Base-by-base conservation (phyloP, 23 tunicate species). In the Aplidium turbinatum region DNA sequence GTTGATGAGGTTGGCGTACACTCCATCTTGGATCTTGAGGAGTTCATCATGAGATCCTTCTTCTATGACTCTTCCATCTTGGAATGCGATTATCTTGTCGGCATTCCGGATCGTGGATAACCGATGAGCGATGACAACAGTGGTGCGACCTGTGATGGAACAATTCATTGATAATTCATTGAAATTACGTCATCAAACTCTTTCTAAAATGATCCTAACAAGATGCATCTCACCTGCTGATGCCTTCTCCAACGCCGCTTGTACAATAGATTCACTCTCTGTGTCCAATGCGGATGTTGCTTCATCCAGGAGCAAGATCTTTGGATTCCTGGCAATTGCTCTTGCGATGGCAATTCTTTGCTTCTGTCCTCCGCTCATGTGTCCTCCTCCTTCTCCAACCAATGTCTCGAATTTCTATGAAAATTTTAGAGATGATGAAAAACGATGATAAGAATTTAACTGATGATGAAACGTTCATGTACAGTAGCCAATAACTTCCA, bases 211-310 rank as follows among this genome's bases (percentile, higher is more conserved):
- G n/a, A 63, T 26, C 47, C 11, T 13, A 63, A 40, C 20, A 21
- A 21, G 20, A 71, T n/a, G n/a, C n/a, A n/a, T 2, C 52, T 60
- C 28, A 86, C 93, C 93, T 35, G 78, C 81, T 0, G 99, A 76
- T 32, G 99, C 99, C 68, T 83, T 80, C 21, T 95, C 96, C 46
- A 95, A 75, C 27, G 99, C 99, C 3, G 77, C 71, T 63, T 95
- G 99, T 4, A 95, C 99, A 20, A 95, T 60, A 16, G 96, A 68
- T 79, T 95, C 99, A 54, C 96, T 89, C 64, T 95, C 91, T 0
- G 99, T 95, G 68, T 95, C 99, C 23, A 95, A 85, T 0, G 99
- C 99, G 0, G 99, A 95, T 7, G 99, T 95, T 21, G 99, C 99
- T 84, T 95, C 99, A 60, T 95, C 99, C 54, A 95, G 60, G 27